phyloP scores from a whole-genome alignment of 2,797 vertebrate genomes.

The Meda fulgida region DNA sequence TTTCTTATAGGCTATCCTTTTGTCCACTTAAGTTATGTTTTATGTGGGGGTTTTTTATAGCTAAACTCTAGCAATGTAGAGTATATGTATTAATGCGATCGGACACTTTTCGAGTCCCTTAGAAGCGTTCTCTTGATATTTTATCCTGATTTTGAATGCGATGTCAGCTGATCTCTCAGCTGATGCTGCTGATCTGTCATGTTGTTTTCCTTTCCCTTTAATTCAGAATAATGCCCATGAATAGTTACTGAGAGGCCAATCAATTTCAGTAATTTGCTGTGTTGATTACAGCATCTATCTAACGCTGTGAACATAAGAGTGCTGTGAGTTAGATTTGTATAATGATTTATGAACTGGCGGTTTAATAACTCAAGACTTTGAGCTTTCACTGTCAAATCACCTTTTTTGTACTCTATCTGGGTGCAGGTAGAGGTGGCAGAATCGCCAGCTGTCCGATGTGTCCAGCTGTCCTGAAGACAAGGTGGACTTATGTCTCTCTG shows the following conservation, averaged over 20 bases:
- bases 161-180: slow-evolving; percentile 28
- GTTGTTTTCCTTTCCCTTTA: slow-evolving; percentile 2
- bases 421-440: slow-evolving; percentile 6
- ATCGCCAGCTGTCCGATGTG: slow-evolving; percentile 35
- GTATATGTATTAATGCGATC: background rate
- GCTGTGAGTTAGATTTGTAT: background rate
- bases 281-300: background rate
- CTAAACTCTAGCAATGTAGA: background rate
- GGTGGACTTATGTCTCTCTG: slow-evolving; percentile 38
- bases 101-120: background rate
- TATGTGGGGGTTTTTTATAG: too few relatives aligned
- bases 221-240: background rate
- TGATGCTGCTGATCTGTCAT: slow-evolving; percentile 6
- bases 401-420: background rate
- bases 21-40: background rate
- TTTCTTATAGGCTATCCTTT: background rate
- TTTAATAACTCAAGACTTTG: background rate
- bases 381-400: background rate
- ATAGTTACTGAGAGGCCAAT: background rate
- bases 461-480: slow-evolving; percentile 28
- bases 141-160: background rate
- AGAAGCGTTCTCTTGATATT: background rate
- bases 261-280: background rate
- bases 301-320: background rate
- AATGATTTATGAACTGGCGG: background rate